phyloP scores from a whole-genome alignment of 1,140 invertebrate species.

The Bilobella aurantiaca region DNA sequence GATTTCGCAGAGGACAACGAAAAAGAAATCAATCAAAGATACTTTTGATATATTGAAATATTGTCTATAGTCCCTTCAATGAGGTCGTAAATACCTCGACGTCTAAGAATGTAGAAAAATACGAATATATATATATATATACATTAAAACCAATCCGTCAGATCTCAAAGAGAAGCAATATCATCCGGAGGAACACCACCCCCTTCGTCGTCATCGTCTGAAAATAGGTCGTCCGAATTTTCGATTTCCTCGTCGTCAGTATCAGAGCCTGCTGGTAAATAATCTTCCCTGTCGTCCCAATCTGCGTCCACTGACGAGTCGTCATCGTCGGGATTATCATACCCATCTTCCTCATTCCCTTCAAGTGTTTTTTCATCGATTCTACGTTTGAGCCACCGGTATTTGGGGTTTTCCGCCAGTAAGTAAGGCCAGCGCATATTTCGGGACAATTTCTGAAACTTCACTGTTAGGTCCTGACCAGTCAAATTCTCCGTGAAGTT shows the following conservation, averaged over 20 bases:
- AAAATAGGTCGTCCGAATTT: background rate
- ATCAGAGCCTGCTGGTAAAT: background rate
- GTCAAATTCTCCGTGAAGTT: background rate
- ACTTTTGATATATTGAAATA: too few relatives aligned
- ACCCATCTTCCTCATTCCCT: too few relatives aligned
- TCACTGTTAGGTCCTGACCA: background rate
- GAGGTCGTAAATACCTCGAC: too few relatives aligned
- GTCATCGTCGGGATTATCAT: background rate
- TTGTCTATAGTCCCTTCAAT: too few relatives aligned
- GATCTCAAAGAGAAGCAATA: background rate
- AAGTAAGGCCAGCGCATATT: background rate
- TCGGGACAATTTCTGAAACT: background rate
- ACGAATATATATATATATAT: too few relatives aligned
- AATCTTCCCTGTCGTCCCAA: too few relatives aligned
- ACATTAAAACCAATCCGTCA: too few relatives aligned
- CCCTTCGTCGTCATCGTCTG: background rate
- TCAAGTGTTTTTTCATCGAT: background rate
- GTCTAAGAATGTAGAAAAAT: too few relatives aligned
- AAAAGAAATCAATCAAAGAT: too few relatives aligned
- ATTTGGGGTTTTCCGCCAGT: background rate
- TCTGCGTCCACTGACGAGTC: too few relatives aligned
- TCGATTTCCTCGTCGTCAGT: background rate
- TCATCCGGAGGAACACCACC: background rate
- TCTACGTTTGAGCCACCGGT: background rate
- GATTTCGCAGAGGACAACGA: too few relatives aligned